phyloP scores from a whole-genome alignment of 2,888 invertebrate species.

The Spilosoma lubricipeda region DNA sequence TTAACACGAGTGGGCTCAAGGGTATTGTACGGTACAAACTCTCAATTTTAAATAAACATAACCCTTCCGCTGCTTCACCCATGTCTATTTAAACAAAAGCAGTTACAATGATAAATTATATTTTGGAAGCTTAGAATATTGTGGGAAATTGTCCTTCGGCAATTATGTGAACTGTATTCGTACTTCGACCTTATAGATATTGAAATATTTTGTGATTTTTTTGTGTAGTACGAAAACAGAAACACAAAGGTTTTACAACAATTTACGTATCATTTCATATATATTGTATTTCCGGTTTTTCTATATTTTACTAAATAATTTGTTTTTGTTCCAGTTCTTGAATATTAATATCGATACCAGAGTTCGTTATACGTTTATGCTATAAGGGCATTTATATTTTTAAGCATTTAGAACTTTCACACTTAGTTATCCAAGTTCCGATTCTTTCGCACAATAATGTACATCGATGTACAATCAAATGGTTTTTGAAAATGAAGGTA shows the following conservation, averaged over 20 bases:
- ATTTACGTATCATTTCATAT: neutral
- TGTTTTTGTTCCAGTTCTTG: too few relatives aligned
- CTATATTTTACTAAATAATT: too few relatives aligned
- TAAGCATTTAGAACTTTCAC: too few relatives aligned
- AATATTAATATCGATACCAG: too few relatives aligned
- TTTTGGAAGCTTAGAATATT: neutral
- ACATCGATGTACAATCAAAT: too few relatives aligned
- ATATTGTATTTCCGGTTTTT: too few relatives aligned
- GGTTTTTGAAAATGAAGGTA: too few relatives aligned
- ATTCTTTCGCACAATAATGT: too few relatives aligned
- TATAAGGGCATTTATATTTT: too few relatives aligned
- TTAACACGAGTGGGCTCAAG: neutral
- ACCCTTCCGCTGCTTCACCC: neutral
- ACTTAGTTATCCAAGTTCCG: too few relatives aligned
- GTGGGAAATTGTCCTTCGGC: neutral
- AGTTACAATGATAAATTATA: conserved; percentile 3
- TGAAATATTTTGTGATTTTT: neutral
- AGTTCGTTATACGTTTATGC: too few relatives aligned
- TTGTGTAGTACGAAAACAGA: neutral
- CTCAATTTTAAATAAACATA: conserved; percentile 3
- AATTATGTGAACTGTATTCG: neutral
- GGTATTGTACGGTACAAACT: neutral
- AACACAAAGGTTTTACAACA: neutral
- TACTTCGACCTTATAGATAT: neutral
- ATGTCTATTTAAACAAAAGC: conserved; percentile 3